A percentile compares a stretch with the other conserved stretches of the same genome.
Conservation (phyloP, 2,888 invertebrate genomes). For the Steinernema scapterisci region DNA sequence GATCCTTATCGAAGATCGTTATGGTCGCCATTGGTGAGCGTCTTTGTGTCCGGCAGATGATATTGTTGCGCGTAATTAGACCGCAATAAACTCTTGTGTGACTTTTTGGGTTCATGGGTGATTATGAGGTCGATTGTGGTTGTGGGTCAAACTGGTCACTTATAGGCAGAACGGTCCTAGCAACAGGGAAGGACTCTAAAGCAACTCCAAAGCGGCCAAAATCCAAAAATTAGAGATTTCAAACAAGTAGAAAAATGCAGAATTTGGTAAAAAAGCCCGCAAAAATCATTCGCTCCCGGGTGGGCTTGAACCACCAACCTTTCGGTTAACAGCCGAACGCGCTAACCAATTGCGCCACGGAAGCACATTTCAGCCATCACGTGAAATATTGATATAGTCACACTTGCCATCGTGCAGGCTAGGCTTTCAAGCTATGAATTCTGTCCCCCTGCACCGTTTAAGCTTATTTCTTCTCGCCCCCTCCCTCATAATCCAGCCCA, state of each 20-base stretch:
- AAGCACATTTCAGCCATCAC: background rate
- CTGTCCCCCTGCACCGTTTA: too few species aligned
- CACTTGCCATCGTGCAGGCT: too few species aligned
- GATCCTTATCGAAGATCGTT: background rate
- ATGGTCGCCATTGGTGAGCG: background rate
- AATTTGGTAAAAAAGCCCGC: too few species aligned
- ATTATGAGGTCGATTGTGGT: background rate
- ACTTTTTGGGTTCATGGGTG: background rate
- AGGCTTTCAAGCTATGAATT: too few species aligned
- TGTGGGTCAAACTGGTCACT: too few species aligned
- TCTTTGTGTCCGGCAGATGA: constrained; percentile 30
- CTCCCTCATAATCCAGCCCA: background rate
- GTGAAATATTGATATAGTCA: too few species aligned
- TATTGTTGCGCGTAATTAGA: constrained; percentile 30
- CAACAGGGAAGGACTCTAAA: too few species aligned
- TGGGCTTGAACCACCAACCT: constrained; percentile 56
- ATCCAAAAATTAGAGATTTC: too few species aligned
- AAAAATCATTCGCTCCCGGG: constrained; percentile 33
- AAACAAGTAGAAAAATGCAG: too few species aligned
- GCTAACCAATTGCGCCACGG: constrained; percentile 39
- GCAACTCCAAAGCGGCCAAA: too few species aligned
- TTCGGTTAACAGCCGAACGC: constrained; percentile 60
- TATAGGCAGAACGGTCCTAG: too few species aligned
- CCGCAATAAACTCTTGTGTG: constrained; percentile 23
- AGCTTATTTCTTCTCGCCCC: too few species aligned